Evolutionary conservation across 2,113 vertebrate species (phyloP).

Genomic region (Neoarius graeffei): DNA sequence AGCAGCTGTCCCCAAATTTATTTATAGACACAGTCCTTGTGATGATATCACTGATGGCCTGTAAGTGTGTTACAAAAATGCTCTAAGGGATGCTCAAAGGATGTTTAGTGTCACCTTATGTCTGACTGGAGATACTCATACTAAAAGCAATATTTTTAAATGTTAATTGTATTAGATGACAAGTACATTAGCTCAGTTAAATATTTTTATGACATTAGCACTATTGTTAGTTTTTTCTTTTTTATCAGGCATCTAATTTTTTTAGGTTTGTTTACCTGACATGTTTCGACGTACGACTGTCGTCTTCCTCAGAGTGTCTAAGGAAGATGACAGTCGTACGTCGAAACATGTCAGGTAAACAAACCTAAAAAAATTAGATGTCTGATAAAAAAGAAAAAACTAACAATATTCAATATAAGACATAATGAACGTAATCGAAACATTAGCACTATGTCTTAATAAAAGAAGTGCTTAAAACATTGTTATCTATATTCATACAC

Average conservation of each 20-base stretch:
- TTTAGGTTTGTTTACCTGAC: too few relatives aligned
- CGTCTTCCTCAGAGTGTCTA: too few relatives aligned
- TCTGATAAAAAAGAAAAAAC: too few relatives aligned
- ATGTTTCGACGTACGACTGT: too few relatives aligned
- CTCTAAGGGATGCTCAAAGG: constrained; percentile 36
- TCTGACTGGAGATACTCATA: constrained; percentile 9
- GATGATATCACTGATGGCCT: constrained; percentile 39
- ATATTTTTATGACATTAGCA: not conserved
- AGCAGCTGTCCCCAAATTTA: constrained; percentile 23
- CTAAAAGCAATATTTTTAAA: constrained; percentile 19
- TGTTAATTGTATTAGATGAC: not conserved
- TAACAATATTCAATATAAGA: too few relatives aligned
- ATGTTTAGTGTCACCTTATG: constrained; percentile 28
- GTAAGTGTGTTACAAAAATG: constrained; percentile 27
- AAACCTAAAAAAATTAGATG: too few relatives aligned
- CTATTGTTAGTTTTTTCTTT: too few relatives aligned
- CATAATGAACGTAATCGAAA: too few relatives aligned
- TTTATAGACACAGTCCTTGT: constrained; percentile 37
- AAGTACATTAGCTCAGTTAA: constrained; percentile 6
- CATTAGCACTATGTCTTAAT: not conserved
- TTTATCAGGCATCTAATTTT: too few relatives aligned
- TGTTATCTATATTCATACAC: constrained; percentile 18
- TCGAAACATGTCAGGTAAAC: too few relatives aligned
- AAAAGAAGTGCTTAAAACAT: not conserved
- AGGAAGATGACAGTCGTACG: too few relatives aligned